Conservation (phyloP, 1,140 invertebrate species). For the Bombus fervidus region DNA sequence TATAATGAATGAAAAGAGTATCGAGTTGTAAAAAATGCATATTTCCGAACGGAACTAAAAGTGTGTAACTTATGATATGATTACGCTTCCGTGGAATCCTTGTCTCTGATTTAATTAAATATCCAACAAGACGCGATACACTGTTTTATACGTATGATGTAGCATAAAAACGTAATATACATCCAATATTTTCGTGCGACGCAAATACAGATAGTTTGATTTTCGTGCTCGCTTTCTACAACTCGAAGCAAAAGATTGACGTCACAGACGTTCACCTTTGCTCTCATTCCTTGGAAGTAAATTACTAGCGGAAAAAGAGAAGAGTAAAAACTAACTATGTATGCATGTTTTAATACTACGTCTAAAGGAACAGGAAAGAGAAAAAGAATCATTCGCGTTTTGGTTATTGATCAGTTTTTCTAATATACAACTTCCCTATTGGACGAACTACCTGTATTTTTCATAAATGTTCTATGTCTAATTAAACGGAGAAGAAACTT, state of each 20-base stretch:
- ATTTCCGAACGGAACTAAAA: background rate
- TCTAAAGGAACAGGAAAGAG: too few relatives aligned
- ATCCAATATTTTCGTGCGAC: too few relatives aligned
- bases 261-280: constrained; percentile 16
- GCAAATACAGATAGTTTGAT: too few relatives aligned
- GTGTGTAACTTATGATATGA: background rate
- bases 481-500: too few relatives aligned
- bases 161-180: background rate
- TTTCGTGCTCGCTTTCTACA: background rate
- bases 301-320: background rate
- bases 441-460: too few relatives aligned
- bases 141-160: too few relatives aligned
- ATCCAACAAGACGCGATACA: too few relatives aligned
- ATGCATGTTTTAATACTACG: background rate
- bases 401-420: too few relatives aligned
- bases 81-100: background rate
- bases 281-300: background rate
- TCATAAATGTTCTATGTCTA: too few relatives aligned
- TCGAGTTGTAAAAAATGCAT: background rate
- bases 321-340: background rate
- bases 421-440: too few relatives aligned
- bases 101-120: background rate
- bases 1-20: background rate
- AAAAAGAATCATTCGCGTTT: background rate
- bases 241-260: background rate